Evolutionary conservation across 2,888 invertebrate genomes (phyloP), one percentile per base, ranked within the genome.

Genomic region (Morinoia aosen): DNA sequence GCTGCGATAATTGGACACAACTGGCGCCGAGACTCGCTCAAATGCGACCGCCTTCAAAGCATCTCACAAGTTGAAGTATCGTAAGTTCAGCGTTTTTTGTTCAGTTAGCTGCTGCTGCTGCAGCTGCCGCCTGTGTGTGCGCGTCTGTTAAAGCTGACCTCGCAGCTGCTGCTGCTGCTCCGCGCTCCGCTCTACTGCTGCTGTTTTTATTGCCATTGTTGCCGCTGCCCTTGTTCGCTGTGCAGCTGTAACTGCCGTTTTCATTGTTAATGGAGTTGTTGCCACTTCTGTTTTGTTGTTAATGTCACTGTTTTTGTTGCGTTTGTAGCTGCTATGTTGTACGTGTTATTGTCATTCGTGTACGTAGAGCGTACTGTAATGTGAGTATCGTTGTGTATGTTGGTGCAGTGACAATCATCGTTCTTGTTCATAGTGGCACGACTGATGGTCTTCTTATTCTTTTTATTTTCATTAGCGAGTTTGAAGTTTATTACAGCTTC

Each of bases 101-200:
- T 90, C 25, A 39, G 16, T 12, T 90, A 58, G 93, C n/a, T 93
- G 91, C 39, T 91, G 56, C n/a, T 93, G 93, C 48, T 93, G 57
- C 48, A 16, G 93, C 57, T 33, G 57, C 56, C n/a, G 93, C 57
- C 93, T 14, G 93, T 33, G 57, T 93, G 93, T 93, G 93, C 57
- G 93, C 57, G 93, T n/a, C 57, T 93, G 57, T 93, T 93, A 93
- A 93, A 93, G 93, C 93, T 93, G 57, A 93, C 93, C 93, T 93
- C 93, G 33, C 93, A 57, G 57, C 93, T 93, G 93, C 93, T 93
- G 39, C 40, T 56, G 56, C 91, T 91, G 93, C 93, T 93, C 40
- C 57, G 8, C 48, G 33, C 5, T 48, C 48, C 11, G 8, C 56
- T 39, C 93, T 57, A 48, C 33, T 93, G 93, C 93, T 93, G 93